Evolutionary conservation across 2,888 invertebrate species (phyloP), one percentile per base, ranked within the genome.

Genomic region (Clanis bilineata): DNA sequence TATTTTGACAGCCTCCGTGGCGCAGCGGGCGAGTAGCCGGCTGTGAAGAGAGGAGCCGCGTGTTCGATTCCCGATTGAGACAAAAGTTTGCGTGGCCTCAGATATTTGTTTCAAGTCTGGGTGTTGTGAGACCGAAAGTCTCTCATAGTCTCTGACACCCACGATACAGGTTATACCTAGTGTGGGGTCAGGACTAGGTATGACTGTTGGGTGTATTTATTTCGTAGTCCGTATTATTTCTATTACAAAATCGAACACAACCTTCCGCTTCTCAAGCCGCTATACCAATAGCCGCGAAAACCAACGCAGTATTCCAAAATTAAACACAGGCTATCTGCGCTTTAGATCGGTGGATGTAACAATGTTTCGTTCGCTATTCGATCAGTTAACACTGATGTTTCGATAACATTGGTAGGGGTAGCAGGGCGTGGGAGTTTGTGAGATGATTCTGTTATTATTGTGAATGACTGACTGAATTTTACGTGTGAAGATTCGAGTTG

Each of bases 361-460:
- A 51, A 51, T 51, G 57, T 25, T 54, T 54, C 54, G 47, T 39
- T 39, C 32, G 22, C 12, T 32, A 47, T 45, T 28, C 47, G 58
- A 51, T 59, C 58, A 54, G 41, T 58, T 43, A 43, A 54, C 43
- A 32, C 51, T 28, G 54, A 59, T 59, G 28, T 18, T 18, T 28
- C 22, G 58, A 59, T 59, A 59, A 54, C 28, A 22, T 15, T 36
- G 36, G 36, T 22, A 43, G 4, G 58, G 58, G 51, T 58, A 58
- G 39, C 38, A 18, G 25, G n/a, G 6, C 51, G 51, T 51, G 51
- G 58, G 51, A 51, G 36, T 23, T 47, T 7, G 15, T 45, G 10
- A 21, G 9, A 43, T 43, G 23, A 28, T 15, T 47, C 2, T 47
- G 15, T 47, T 47, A 28, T 41, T 15, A 39, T 32, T 5, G 12